phyloP scores from a whole-genome alignment of 2,888 invertebrate genomes.

The Tubulanus polymorphus region DNA sequence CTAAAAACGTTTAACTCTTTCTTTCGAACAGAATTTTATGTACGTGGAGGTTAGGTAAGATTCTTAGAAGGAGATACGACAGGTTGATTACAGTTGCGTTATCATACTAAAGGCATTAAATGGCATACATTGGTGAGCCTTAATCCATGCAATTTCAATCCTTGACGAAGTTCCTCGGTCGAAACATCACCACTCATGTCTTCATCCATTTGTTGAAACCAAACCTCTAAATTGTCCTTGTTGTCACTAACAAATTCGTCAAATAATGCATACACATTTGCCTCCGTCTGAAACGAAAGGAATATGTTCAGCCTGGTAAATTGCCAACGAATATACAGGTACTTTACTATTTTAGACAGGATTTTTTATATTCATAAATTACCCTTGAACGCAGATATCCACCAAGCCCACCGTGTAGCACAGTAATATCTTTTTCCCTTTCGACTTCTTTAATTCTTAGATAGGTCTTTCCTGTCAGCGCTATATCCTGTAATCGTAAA shows the following conservation, averaged over 20 bases:
- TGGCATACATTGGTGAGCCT: constrained; percentile 44
- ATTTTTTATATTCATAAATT: too few relatives aligned
- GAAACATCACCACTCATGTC: constrained; percentile 36
- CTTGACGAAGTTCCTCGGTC: constrained; percentile 40
- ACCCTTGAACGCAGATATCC: constrained; percentile 28
- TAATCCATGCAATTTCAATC: constrained; percentile 41
- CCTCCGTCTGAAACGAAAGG: constrained; percentile 24
- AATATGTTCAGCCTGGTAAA: too few relatives aligned
- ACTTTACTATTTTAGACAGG: too few relatives aligned
- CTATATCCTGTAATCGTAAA: constrained; percentile 30
- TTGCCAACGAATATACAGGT: too few relatives aligned
- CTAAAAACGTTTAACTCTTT: too few relatives aligned
- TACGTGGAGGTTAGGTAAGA: too few relatives aligned
- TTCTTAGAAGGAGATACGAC: background rate
- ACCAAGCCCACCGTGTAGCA: constrained; percentile 37
- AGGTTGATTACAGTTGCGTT: background rate
- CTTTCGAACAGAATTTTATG: too few relatives aligned
- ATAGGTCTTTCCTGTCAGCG: constrained; percentile 24
- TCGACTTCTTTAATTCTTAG: constrained; percentile 31
- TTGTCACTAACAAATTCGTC: constrained; percentile 34
- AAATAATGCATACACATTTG: constrained; percentile 35
- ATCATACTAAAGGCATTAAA: background rate
- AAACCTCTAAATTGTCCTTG: constrained; percentile 27
- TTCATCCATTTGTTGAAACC: constrained; percentile 39
- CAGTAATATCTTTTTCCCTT: constrained; percentile 29